Evolutionary conservation across 2,797 vertebrate species (phyloP).

Genomic region (Sebastes trivittatus): DNA sequence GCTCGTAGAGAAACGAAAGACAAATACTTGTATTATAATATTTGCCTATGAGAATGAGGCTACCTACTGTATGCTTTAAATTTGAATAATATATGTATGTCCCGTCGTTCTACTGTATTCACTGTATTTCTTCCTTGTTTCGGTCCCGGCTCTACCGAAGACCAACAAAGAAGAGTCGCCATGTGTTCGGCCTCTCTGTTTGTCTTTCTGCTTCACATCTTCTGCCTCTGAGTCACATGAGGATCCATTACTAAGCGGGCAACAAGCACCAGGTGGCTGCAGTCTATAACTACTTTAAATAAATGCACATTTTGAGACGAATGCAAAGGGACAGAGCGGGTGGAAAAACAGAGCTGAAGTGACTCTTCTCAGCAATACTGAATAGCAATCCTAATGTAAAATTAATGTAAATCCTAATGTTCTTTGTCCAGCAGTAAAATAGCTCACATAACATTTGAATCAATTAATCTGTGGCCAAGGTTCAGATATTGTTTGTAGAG

Average conservation of each 20-base stretch:
- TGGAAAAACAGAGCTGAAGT: not conserved
- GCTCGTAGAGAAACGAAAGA: not conserved
- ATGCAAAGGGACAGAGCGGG: not conserved
- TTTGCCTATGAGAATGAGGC: not conserved
- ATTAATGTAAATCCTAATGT: not conserved
- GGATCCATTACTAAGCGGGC: slow-evolving; percentile 11
- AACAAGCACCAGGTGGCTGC: slow-evolving; percentile 26
- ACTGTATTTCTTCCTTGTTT: not conserved
- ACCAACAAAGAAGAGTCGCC: slow-evolving; percentile 9
- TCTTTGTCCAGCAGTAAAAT: not conserved
- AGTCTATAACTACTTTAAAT: slow-evolving; percentile 5
- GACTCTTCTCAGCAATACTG: not conserved
- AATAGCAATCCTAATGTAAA: not conserved
- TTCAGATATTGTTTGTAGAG: slow-evolving; percentile 2
- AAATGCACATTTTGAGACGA: not conserved
- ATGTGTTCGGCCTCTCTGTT: slow-evolving; percentile 12
- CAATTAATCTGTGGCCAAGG: not conserved
- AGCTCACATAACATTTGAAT: not conserved
- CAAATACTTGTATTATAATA: not conserved
- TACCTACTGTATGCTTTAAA: not conserved
- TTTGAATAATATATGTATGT: not conserved
- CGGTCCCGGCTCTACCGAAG: not conserved
- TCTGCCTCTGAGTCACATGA: slow-evolving; percentile 28
- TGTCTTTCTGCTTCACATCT: slow-evolving; percentile 37
- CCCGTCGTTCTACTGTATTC: not conserved